Percentiles rank a stretch among this genome's conserved stretches.
Conservation (phyloP, 2,888 invertebrate species). For the Anthophora plumipes region DNA sequence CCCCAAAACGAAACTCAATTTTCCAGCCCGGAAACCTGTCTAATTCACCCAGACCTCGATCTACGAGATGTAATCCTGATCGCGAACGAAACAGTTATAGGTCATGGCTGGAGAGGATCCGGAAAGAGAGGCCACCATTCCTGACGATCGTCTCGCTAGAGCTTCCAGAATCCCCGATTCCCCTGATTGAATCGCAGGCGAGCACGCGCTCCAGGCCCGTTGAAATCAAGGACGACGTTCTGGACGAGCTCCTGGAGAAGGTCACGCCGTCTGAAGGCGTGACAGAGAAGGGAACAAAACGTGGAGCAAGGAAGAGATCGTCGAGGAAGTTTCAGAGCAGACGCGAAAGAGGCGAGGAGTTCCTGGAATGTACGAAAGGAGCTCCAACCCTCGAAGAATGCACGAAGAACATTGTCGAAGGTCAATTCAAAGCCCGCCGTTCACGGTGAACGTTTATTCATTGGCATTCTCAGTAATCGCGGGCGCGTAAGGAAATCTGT, state of each 20-base stretch:
- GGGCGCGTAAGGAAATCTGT: conserved; percentile 36
- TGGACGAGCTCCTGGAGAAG: conserved; percentile 75
- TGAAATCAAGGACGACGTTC: conserved; percentile 72
- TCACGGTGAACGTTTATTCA: conserved; percentile 45
- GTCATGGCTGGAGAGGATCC: conserved; percentile 77
- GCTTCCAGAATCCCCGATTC: conserved; percentile 80
- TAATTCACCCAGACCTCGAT: conserved; percentile 12
- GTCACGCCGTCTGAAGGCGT: conserved; percentile 66
- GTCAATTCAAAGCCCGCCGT: conserved; percentile 62
- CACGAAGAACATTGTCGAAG: conserved; percentile 75
- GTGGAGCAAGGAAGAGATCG: conserved; percentile 49
- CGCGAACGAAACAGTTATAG: conserved; percentile 73
- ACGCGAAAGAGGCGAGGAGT: conserved; percentile 60
- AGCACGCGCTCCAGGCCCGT: conserved; percentile 70
- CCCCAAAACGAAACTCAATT: conserved; percentile 22
- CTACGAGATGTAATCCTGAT: conserved; percentile 13
- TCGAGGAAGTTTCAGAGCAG: conserved; percentile 56
- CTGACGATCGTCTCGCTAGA: conserved; percentile 81
- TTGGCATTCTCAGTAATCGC: conserved; percentile 40
- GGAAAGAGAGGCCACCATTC: conserved; percentile 78
- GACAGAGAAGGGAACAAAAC: conserved; percentile 54
- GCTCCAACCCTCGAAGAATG: conserved; percentile 75
- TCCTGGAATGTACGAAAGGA: conserved; percentile 70
- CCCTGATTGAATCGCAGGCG: conserved; percentile 79
- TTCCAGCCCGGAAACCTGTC: conserved; percentile 10